These are phyloP conservation scores for Melinopterus prodromus DNA, from an alignment of 2,888 invertebrate genomes.

Conservation along the genomic window DNA sequence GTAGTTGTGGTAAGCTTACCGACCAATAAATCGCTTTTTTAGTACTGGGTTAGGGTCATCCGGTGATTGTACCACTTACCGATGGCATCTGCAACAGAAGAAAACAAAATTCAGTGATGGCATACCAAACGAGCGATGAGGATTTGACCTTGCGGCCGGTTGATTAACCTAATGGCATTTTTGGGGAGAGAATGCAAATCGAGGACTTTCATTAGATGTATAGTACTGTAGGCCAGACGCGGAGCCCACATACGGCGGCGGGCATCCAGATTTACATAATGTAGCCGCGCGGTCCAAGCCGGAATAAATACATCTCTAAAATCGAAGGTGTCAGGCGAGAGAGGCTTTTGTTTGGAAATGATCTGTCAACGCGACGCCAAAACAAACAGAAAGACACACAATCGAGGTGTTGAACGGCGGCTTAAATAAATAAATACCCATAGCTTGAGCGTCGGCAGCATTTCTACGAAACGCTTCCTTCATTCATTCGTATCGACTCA, in stretches of 20 bases:
- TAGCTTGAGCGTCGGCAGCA: neutral
- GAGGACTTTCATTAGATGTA: too few species aligned
- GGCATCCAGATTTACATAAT: neutral
- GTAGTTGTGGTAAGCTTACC: neutral
- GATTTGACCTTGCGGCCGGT: slow-evolving; percentile 32
- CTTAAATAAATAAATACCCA: slow-evolving; percentile 23
- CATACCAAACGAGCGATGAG: neutral
- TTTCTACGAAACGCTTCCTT: neutral
- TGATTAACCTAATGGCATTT: slow-evolving; percentile 36
- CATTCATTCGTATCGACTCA: neutral
- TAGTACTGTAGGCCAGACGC: neutral
- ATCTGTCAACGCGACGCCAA: slow-evolving; percentile 21
- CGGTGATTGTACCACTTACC: slow-evolving; percentile 68
- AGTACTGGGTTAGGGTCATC: slow-evolving; percentile 35
- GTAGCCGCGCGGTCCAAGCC: neutral
- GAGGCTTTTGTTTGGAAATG: slow-evolving; percentile 24
- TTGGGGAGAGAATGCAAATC: slow-evolving; percentile 18
- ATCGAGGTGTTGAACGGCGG: slow-evolving; percentile 20
- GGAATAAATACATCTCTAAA: slow-evolving; percentile 11
- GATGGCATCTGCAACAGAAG: slow-evolving; percentile 82
- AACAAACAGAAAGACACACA: slow-evolving; percentile 17
- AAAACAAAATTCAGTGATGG: slow-evolving; percentile 44
- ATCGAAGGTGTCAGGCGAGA: slow-evolving; percentile 15
- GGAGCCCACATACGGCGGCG: neutral
- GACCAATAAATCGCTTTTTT: slow-evolving; percentile 12